A percentile compares a stretch with the other conserved stretches of the same genome.
Evolutionary conservation across 2,113 vertebrate species (phyloP).

Genomic region (Todiramphus chloris): DNA sequence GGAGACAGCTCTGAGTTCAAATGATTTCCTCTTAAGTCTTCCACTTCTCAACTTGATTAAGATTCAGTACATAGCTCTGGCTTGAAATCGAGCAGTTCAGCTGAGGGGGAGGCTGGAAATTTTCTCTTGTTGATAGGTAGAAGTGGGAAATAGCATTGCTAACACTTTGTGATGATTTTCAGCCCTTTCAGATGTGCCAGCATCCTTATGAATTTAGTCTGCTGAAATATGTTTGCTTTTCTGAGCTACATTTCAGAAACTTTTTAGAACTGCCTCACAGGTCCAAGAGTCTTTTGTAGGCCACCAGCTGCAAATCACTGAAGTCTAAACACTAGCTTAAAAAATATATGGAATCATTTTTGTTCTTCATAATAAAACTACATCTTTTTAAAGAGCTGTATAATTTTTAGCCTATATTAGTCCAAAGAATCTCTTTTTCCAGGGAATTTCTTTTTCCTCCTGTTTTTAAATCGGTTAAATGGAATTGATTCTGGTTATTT

Average conservation of each 20-base stretch:
- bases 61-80: constrained; percentile 1
- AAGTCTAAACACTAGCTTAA: not conserved
- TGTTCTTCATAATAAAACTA: not conserved
- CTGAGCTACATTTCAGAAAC: not conserved
- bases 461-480: not conserved
- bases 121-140: constrained; percentile 21
- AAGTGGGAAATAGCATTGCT: not conserved
- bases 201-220: not conserved
- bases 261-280: not conserved
- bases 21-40: constrained; percentile 8
- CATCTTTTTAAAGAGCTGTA: not conserved
- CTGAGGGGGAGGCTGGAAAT: not conserved
- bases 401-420: not conserved
- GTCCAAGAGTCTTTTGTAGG: not conserved
- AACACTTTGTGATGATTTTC: not conserved
- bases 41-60: constrained; percentile 14
- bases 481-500: not conserved
- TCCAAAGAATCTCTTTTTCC: not conserved
- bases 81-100: not conserved
- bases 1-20: not conserved
- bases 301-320: not conserved
- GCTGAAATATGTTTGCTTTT: not conserved
- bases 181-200: not conserved
- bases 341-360: not conserved
- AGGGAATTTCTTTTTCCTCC: not conserved